These are phyloP conservation scores for Saturnia japonica DNA, from an alignment of 2,888 invertebrate genomes.

Conservation along the genomic window DNA sequence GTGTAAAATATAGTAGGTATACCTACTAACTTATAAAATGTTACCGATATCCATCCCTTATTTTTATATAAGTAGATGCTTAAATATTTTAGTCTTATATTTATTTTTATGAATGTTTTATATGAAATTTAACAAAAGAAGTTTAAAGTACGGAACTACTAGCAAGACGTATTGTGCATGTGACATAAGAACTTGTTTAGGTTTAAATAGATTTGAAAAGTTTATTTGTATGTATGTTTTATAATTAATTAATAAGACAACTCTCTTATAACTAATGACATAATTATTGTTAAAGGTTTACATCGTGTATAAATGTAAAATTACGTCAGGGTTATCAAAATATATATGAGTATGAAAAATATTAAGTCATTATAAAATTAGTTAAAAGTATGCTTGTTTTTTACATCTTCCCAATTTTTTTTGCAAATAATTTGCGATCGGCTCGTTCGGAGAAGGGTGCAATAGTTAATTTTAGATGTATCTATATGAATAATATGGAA, in stretches of 20 bases:
- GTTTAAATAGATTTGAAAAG: neutral
- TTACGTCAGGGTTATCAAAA: slow-evolving; percentile 39
- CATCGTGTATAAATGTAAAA: slow-evolving; percentile 6
- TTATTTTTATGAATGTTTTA: neutral
- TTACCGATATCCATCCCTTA: neutral
- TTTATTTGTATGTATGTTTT: slow-evolving; percentile 1
- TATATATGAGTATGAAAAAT: slow-evolving; percentile 36
- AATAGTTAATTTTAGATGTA: neutral
- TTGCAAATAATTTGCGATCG: neutral
- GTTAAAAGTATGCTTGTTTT: slow-evolving; percentile 13
- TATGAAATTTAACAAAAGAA: neutral
- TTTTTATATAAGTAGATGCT: slow-evolving; percentile 1
- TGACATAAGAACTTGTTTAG: neutral
- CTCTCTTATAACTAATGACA: neutral
- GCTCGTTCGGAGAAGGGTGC: neutral
- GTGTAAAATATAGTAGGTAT: neutral
- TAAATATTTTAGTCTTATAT: slow-evolving; percentile 5
- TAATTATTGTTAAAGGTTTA: slow-evolving; percentile 10
- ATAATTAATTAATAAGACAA: neutral
- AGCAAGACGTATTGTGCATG: neutral
- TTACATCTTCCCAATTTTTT: neutral
- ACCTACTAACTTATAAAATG: neutral
- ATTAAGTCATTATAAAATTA: slow-evolving; percentile 36
- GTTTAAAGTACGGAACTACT: too few species aligned
- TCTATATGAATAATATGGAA: neutral